Base-by-base conservation (phyloP, 2,888 invertebrate species). In the Amiota mariae region DNA sequence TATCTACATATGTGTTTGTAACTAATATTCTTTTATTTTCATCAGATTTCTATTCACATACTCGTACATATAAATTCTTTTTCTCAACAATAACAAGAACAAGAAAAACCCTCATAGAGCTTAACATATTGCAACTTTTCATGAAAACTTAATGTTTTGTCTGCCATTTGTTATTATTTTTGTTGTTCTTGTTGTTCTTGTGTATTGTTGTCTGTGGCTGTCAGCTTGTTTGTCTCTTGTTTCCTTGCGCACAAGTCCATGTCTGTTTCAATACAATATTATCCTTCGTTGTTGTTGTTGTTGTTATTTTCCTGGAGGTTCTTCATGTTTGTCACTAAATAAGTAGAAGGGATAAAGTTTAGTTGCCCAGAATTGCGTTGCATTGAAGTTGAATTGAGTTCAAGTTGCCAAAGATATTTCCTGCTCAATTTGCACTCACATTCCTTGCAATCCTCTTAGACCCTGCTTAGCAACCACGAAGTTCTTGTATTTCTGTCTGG, bases 11-110 rank as follows among this genome's bases (percentile, higher is more conserved):
- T 67, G 72, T 49, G 24, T 56, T 67, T 72, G 66, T 57, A 74
- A 71, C 72, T 68, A 75, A 56, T 70, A 72, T 54, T 61, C 48
- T 72, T 74, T 78, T 76, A 61, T 54, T 74, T 68, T 59, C 11
- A 15, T 66, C 49, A 15, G 66, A 49, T 13, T 66, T 68, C n/a
- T 68, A 0, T 24, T 70, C 36, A 36, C 36, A 6, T 36, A 36
- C 36, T 6, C 36, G 8, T 4, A 36, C 6, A 2, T 36, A 6
- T 36, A n/a, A n/a, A n/a, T 36, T 36, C 36, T 36, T 6, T 6
- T 36, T 0, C 2, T 6, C 36, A 36, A 36, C 36, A 36, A 24
- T 24, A 24, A 24, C 6, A 36, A 36, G 4, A 36, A 36, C 6
- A 36, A n/a, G n/a, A n/a, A n/a, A 6, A 36, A 36, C 36, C 36